Conservation (phyloP, 2,113 vertebrate genomes). For the Spermophilus dauricus region DNA sequence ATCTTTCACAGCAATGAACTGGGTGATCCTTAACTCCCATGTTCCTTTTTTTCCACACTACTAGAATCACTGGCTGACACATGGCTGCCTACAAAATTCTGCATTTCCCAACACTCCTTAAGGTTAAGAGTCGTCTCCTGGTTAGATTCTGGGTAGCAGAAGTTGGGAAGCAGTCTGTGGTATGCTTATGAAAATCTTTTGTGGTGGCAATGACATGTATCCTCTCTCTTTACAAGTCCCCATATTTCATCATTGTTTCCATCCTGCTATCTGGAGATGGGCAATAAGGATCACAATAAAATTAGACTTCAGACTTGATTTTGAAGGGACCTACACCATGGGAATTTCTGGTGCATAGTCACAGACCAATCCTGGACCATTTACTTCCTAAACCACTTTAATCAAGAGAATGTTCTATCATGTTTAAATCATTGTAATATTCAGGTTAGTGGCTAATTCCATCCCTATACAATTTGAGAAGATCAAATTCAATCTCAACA, state of each 20-base stretch:
- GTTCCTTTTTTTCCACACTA: rapidly evolving
- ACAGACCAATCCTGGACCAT: background rate
- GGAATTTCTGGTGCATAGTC: background rate
- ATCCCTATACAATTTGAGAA: conserved; percentile 24
- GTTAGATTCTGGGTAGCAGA: background rate
- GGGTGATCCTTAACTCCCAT: background rate
- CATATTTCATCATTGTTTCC: background rate
- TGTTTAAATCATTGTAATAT: conserved; percentile 2
- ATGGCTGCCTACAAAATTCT: background rate
- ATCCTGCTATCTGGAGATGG: background rate
- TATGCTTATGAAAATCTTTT: background rate
- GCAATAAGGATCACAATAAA: background rate
- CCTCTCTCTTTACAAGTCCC: background rate
- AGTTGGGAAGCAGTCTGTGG: too few relatives aligned
- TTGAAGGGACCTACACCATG: background rate
- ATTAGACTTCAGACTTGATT: background rate
- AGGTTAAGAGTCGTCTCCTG: background rate
- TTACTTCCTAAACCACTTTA: background rate
- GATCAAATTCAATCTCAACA: background rate
- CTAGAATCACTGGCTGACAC: background rate
- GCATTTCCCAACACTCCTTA: background rate
- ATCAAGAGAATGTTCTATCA: background rate
- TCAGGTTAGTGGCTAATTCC: background rate
- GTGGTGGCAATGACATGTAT: background rate
- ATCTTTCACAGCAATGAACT: background rate